Evolutionary conservation across 2,113 vertebrate genomes (phyloP), one percentile per base, ranked within the genome.

Genomic region (Gymnobelideus leadbeateri): DNA sequence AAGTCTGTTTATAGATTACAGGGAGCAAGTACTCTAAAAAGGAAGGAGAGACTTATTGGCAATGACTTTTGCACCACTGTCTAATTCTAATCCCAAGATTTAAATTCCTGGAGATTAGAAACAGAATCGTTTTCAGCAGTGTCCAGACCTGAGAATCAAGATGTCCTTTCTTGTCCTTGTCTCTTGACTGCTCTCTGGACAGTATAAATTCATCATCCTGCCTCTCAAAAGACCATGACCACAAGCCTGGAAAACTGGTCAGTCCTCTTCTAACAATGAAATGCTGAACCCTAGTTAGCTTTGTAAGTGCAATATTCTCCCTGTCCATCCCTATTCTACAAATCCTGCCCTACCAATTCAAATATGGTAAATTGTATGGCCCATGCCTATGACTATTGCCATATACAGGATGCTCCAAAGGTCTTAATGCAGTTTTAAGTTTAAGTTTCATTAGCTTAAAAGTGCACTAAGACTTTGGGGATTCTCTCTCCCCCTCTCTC

Each of bases 31-130:
- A 53, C 92, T 93, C 91, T n/a, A 96, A 96, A 89, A 93, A 92
- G 51, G 95, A 96, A 96, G 92, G 10, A 21, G 90, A 5, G 53
- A 47, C 8, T 89, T 95, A 37, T 61, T 92, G 68, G 37, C 68
- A 43, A 91, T 3, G 91, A 84, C 28, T 89, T 31, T 91, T 53
- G 84, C 3, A 89, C 26, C 91, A 95, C 95, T 54, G 93, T 8
- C 28, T 26, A 93, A 49, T 93, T 93, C 47, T 96, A 94, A 46
- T 52, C 90, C 37, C 91, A 96, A 94, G 23, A 94, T 94, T 12
- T 92, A 52, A 95, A 94, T 54, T 95, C 47, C 95, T 91, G n/a
- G 94, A 89, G 6, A 92, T 96, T 95, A 25, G 26, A 84, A 95
- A 93, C 6, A 61, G 19, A 28, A 77, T 89, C 68, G 93, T 96